Percentiles rank a stretch among this genome's conserved stretches.
Evolutionary conservation across 2,113 vertebrate genomes (phyloP).

Genomic region (Syrrhaptes paradoxus): DNA sequence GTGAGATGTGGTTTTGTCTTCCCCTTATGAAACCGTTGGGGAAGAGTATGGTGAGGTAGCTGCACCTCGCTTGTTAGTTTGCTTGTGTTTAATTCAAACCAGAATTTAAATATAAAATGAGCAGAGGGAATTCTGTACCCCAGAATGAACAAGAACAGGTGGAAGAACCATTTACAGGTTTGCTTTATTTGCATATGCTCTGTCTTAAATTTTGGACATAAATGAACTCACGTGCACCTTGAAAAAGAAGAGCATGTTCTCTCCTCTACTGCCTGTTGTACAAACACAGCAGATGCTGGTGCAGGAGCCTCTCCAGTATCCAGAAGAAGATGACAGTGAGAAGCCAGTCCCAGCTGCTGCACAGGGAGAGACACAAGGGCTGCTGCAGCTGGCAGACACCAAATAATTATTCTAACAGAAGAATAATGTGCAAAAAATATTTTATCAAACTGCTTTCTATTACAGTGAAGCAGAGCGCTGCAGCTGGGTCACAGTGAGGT

Average conservation of each 20-base stretch:
- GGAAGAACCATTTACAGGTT: neutral
- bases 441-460: constrained; percentile 7
- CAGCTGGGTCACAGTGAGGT: neutral
- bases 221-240: neutral
- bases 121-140: neutral
- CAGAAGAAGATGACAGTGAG: neutral
- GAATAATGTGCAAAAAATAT: constrained; percentile 7
- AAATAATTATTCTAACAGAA: constrained; percentile 7
- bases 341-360: neutral
- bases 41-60: neutral
- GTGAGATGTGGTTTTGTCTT: neutral
- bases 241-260: neutral
- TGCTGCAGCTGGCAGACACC: neutral
- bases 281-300: neutral
- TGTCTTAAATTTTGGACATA: neutral
- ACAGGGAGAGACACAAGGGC: neutral
- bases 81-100: neutral
- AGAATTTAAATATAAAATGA: neutral
- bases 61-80: neutral
- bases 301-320: neutral
- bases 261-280: neutral
- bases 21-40: neutral
- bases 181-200: neutral
- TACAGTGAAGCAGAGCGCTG: fast-evolving
- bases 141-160: neutral